These are phyloP conservation scores for Phylloscopus trochilus DNA, from an alignment of 2,113 vertebrate species.

Conservation along the genomic window DNA sequence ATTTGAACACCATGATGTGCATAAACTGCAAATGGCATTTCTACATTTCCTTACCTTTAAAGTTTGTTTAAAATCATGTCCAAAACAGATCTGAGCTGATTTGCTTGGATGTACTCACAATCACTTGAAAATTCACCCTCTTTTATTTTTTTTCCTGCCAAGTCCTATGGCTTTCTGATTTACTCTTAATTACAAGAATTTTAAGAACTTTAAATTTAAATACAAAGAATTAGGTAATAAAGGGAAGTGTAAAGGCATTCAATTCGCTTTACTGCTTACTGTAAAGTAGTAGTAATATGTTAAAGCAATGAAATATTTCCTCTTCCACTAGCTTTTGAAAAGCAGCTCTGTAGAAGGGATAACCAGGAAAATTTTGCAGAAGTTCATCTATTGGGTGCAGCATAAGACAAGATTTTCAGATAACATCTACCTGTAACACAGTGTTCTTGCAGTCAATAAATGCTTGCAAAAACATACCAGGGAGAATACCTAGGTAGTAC, in stretches of 20 bases:
- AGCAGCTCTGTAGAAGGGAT: neutral
- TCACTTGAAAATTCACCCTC: neutral
- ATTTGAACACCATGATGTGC: neutral
- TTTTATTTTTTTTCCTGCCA: neutral
- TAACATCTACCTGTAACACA: neutral
- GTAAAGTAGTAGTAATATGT: neutral
- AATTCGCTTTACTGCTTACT: rapidly evolving
- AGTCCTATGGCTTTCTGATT: neutral
- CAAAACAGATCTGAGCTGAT: neutral
- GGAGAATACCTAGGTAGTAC: neutral
- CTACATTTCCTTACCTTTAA: neutral
- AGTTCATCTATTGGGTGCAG: neutral
- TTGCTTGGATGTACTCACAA: neutral
- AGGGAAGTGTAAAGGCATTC: neutral
- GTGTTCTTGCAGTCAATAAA: neutral
- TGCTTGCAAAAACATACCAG: neutral
- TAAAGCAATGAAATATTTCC: neutral
- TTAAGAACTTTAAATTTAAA: neutral
- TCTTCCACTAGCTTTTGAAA: neutral
- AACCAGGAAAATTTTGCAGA: neutral
- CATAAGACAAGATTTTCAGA: neutral
- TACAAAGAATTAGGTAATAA: neutral
- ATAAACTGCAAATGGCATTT: neutral
- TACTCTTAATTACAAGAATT: neutral
- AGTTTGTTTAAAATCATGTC: neutral